Evolutionary conservation across 2,797 vertebrate species (phyloP).

Genomic region (Acomys russatus): DNA sequence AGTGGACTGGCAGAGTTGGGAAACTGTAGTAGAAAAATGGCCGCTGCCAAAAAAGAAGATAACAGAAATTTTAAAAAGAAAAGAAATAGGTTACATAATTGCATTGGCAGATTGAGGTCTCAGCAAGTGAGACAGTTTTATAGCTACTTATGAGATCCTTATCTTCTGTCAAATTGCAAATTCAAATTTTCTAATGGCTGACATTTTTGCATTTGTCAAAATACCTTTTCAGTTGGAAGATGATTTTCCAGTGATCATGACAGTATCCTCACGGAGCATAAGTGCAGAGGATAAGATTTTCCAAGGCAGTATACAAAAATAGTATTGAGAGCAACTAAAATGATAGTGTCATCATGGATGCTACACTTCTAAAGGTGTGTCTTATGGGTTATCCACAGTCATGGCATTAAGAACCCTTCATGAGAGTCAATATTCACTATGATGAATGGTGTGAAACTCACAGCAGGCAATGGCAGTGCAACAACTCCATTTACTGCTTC

Average conservation of each 20-base stretch:
- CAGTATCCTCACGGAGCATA: neutral
- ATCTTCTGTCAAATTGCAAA: neutral
- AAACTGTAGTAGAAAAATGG: neutral
- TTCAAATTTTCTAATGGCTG: neutral
- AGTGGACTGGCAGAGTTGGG: neutral
- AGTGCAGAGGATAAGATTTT: neutral
- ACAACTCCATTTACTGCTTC: neutral
- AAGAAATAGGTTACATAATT: neutral
- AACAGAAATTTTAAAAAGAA: neutral
- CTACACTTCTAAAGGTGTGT: neutral
- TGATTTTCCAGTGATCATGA: neutral
- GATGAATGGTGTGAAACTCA: neutral
- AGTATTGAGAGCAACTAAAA: neutral
- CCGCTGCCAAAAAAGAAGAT: neutral
- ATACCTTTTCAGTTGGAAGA: neutral
- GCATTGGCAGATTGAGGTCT: neutral
- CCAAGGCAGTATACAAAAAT: neutral
- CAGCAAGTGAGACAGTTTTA: neutral
- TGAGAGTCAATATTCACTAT: neutral
- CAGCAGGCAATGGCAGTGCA: rapidly evolving
- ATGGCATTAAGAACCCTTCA: neutral
- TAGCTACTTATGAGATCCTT: neutral
- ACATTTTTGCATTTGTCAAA: neutral
- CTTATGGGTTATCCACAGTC: neutral
- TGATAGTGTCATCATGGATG: neutral